These are phyloP conservation scores for Anolis apletophallus DNA, from an alignment of 2,797 vertebrate species.

Conservation along the genomic window DNA sequence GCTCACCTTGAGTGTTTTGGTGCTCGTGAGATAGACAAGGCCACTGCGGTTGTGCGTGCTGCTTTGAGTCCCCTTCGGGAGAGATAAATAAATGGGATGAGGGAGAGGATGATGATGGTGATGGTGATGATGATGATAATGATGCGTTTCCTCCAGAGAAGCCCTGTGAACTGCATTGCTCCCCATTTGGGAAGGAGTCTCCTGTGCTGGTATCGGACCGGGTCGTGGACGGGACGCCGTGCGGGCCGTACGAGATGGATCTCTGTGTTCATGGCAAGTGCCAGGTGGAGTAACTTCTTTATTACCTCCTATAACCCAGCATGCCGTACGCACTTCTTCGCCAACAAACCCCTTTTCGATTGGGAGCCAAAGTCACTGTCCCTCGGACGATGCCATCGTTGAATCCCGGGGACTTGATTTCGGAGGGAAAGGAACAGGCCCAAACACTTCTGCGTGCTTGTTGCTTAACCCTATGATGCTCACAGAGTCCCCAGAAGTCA, in stretches of 20 bases:
- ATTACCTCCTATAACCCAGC: constrained; percentile 38
- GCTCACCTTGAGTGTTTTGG: not conserved
- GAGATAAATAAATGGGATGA: too few species aligned
- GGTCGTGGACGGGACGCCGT: constrained; percentile 94
- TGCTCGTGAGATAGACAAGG: not conserved
- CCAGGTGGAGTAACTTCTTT: constrained; percentile 84
- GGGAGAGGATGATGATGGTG: too few species aligned
- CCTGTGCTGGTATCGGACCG: constrained; percentile 88
- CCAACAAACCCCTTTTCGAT: not conserved
- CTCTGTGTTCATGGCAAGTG: constrained; percentile 95
- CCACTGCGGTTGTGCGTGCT: not conserved
- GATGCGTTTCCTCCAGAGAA: constrained; percentile 92
- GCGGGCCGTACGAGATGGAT: constrained; percentile 93
- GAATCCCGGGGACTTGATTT: too few species aligned
- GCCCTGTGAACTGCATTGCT: constrained; percentile 92
- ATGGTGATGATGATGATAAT: too few species aligned
- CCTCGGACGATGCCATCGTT: not conserved
- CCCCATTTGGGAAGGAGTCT: constrained; percentile 86
- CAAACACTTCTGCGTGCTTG: too few species aligned
- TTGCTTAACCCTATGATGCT: too few species aligned
- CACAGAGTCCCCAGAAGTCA: too few species aligned
- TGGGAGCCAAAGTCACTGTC: not conserved
- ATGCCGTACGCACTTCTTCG: not conserved
- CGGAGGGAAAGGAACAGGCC: too few species aligned
- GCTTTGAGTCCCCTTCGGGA: too few species aligned